phyloP scores from a whole-genome alignment of 2,888 invertebrate species.

The Drosophila picticornis region DNA sequence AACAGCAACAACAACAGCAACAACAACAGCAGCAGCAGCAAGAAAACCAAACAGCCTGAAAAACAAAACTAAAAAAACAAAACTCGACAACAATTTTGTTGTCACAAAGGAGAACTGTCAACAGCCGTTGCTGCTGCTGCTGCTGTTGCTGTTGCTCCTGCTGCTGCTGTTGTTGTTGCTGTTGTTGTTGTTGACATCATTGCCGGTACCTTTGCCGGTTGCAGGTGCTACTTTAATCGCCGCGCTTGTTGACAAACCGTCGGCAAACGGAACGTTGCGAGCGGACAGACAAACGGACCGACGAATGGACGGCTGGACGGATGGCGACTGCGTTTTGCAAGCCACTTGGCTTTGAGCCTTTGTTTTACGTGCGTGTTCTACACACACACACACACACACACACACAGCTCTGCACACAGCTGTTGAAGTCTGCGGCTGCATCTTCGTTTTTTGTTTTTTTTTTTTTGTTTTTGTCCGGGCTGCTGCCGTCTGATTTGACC shows the following conservation, averaged over 20 bases:
- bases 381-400: conserved; percentile 22
- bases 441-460: conserved; percentile 10
- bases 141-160: conserved; percentile 10
- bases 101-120: conserved; percentile 76
- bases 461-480: conserved; percentile 24
- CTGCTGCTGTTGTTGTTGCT: conserved; percentile 16
- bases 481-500: conserved; percentile 69
- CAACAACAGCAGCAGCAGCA: not conserved
- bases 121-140: conserved; percentile 42
- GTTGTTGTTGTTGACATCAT: conserved; percentile 25
- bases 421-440: conserved; percentile 44
- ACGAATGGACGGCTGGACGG: conserved; percentile 1
- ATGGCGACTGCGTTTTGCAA: conserved; percentile 42
- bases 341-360: conserved; percentile 35
- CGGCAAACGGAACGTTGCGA: conserved; percentile 5
- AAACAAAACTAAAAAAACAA: conserved; percentile 21
- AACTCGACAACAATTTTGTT: conserved; percentile 73
- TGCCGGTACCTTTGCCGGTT: conserved; percentile 50
- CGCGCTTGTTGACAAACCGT: conserved; percentile 70
- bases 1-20: conserved; percentile 4
- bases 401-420: conserved; percentile 44
- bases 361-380: conserved; percentile 24
- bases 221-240: conserved; percentile 78
- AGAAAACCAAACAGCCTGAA: conserved; percentile 5
- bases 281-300: not conserved